Evolutionary conservation across 2,113 vertebrate genomes (phyloP).

Genomic region (Geococcyx californianus): DNA sequence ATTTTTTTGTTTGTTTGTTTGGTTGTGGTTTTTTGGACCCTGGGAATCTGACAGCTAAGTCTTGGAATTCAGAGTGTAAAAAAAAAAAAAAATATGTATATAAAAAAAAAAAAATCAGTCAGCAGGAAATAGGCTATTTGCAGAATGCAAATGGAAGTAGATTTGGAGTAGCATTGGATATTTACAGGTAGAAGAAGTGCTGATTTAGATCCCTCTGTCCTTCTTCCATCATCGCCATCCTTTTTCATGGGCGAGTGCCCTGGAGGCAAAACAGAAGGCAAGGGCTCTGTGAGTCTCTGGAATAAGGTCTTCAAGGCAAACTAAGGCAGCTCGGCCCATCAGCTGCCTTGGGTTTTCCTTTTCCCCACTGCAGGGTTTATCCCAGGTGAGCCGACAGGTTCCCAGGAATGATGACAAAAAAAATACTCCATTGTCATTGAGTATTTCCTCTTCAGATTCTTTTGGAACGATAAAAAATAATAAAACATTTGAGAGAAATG

Average conservation of each 20-base stretch:
- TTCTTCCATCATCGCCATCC: neutral
- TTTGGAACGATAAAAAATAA: neutral
- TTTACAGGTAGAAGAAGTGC: slow-evolving; percentile 69
- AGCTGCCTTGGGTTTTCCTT: slow-evolving; percentile 67
- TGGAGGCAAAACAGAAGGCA: neutral
- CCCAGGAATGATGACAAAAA: slow-evolving; percentile 37
- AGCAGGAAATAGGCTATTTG: slow-evolving; percentile 44
- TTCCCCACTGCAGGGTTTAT: slow-evolving; percentile 14
- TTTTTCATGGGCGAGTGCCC: neutral
- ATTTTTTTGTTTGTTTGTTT: neutral
- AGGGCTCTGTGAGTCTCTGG: neutral
- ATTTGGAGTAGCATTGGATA: slow-evolving; percentile 41
- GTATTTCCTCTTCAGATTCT: slow-evolving; percentile 30
- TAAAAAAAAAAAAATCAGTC: neutral
- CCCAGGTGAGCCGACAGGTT: slow-evolving; percentile 1
- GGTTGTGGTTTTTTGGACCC: slow-evolving; percentile 38
- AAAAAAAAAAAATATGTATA: neutral
- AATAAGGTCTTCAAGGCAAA: slow-evolving; percentile 54
- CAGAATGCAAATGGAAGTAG: neutral
- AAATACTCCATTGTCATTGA: neutral
- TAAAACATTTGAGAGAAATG: neutral
- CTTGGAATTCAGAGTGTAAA: slow-evolving; percentile 30
- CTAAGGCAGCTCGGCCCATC: slow-evolving; percentile 55
- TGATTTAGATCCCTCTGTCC: neutral
- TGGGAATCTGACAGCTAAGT: slow-evolving; percentile 23